Percentiles rank a stretch among this genome's conserved stretches.
phyloP scores from a whole-genome alignment of 2,113 vertebrate genomes.

The Myiozetetes cayanensis region DNA sequence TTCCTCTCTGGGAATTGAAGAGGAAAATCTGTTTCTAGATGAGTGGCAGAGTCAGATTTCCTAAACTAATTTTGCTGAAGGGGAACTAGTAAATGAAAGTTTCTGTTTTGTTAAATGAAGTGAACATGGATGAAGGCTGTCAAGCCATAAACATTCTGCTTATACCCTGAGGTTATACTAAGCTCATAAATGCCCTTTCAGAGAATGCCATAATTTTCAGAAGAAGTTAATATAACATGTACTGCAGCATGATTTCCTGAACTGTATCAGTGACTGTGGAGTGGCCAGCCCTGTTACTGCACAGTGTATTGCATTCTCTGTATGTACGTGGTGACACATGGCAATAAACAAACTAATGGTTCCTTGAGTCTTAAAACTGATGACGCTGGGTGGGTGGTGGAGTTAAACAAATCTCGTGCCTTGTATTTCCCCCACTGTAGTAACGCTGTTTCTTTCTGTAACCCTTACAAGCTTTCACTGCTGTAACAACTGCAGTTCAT shows the following conservation, averaged over 20 bases:
- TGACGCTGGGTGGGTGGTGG: not conserved
- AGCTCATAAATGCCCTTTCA: constrained; percentile 60
- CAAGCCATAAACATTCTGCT: constrained; percentile 53
- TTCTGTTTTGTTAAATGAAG: constrained; percentile 46
- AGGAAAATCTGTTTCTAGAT: constrained; percentile 47
- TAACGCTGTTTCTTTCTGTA: not conserved
- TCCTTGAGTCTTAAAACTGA: constrained; percentile 18
- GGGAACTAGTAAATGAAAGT: constrained; percentile 44
- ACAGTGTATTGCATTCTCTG: not conserved
- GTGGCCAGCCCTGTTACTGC: not conserved
- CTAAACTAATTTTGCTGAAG: constrained; percentile 58
- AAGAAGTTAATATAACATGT: constrained; percentile 25
- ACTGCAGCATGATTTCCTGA: constrained; percentile 35
- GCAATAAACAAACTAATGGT: constrained; percentile 24
- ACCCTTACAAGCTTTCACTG: not conserved
- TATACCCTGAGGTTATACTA: constrained; percentile 39
- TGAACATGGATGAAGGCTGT: constrained; percentile 36
- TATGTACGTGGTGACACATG: not conserved
- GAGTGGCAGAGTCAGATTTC: constrained; percentile 50
- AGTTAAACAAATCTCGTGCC: not conserved
- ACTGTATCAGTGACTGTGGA: not conserved
- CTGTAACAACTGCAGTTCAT: not conserved
- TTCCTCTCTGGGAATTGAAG: not conserved
- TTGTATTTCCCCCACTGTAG: not conserved
- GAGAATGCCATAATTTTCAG: constrained; percentile 40